Evolutionary conservation across 2,797 vertebrate genomes (phyloP), one percentile per base, ranked within the genome.

Genomic region (Mus minutoides): DNA sequence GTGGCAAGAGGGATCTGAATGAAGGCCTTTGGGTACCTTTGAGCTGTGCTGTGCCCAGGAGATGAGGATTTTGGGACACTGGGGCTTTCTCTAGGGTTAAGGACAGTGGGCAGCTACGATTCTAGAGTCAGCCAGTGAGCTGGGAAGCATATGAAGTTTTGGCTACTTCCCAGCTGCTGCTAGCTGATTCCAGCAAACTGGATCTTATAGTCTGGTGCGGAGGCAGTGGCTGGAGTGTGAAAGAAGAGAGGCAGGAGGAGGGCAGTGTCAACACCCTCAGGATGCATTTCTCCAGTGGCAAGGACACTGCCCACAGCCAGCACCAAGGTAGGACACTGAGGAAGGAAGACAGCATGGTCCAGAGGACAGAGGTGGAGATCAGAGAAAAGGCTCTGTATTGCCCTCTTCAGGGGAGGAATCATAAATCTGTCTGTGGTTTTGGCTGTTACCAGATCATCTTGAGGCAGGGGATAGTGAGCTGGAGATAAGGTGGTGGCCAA

Each of bases 81-180:
- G 75, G 60, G 17, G 3, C 11, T 62, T 24, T 29, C 19, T 12
- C 29, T 16, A 22, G 49, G 43, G 78, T 8, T 5, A 79, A 31
- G 0, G 22, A 37, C 43, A 21, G 19, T 24, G 19, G 64, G 10
- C 4, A 4, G 73, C 12, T 11, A n/a, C 19, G 46, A 54, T 1
- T 10, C 12, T 26, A 2, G 17, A n/a, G 34, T 0, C 6, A 26
- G 43, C 37, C 0, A 0, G 37, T 1, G 31, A 54, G 2, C 17
- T 2, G n/a, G 62, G 49, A 6, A 6, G 26, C 3, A 3, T 4
- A 43, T 14, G 60, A 73, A 16, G 7, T 29, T 37, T 3, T 1
- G 13, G 21, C 77, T 10, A 16, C 37, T 0, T 37, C 31, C 75
- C 4, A 1, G 24, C 17, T 62, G 60, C 76, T 6, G 1, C 1